Conservation (phyloP, 2,888 invertebrate species). For the Drosophila testacea region DNA sequence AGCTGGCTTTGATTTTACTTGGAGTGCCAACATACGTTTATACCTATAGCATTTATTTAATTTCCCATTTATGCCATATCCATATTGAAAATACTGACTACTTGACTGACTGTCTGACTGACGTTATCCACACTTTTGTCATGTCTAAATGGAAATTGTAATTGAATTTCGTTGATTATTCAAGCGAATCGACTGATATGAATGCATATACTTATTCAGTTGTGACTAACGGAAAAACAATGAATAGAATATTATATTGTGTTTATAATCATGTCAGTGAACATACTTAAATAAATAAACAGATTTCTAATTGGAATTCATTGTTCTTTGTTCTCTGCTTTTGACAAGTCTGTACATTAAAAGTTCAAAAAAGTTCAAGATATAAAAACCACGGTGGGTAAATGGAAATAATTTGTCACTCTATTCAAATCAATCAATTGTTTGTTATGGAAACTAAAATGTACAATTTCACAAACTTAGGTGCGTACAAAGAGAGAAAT, state of each 20-base stretch:
- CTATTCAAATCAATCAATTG: too few species aligned
- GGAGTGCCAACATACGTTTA: conserved; percentile 10
- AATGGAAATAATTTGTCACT: too few species aligned
- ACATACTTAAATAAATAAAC: background rate
- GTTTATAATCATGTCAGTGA: background rate
- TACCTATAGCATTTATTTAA: conserved; percentile 55
- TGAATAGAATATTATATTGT: background rate
- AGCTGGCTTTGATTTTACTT: conserved; percentile 9
- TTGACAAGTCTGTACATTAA: background rate
- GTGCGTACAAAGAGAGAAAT: too few species aligned
- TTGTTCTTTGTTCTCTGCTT: background rate
- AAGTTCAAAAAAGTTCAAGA: background rate
- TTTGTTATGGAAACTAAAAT: too few species aligned
- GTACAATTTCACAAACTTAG: too few species aligned
- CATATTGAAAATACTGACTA: conserved; percentile 10
- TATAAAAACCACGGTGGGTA: too few species aligned
- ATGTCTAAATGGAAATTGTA: conserved; percentile 36
- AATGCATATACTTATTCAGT: background rate
- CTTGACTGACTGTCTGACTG: conserved; percentile 11
- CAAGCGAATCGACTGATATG: conserved; percentile 20
- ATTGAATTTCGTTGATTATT: conserved; percentile 46
- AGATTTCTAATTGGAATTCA: conserved; percentile 1
- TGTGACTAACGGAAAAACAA: conserved; percentile 13
- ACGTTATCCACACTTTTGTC: conserved; percentile 1
- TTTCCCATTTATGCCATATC: conserved; percentile 54